Base-by-base conservation (phyloP, 2,888 invertebrate species). In the Amphipyra berbera region DNA sequence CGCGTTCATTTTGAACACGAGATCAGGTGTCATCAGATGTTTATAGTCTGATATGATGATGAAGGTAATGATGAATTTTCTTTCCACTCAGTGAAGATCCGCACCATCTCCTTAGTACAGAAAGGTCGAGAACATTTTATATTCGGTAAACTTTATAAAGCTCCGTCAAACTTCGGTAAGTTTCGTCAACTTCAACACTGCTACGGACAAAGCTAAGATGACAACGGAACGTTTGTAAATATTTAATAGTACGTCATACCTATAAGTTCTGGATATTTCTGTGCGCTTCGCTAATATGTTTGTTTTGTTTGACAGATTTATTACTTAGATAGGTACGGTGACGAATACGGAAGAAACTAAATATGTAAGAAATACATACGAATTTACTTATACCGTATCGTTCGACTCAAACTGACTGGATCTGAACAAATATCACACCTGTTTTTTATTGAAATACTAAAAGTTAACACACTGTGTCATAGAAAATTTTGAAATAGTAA, bases 241-340 rank as follows among this genome's bases (percentile, higher is more conserved):
- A 15, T 42, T 9, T 9, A 7, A 9, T 42, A 2, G 4, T 42
- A 10, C 14, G 14, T 42, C 15, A 9, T 15, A 44, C n/a, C n/a
- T n/a, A n/a, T n/a, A 45, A 0, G 2, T 30, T 45, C 0, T 0
- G 2, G 47, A 66, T 48, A 52, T 53, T 8, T 41, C 40, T 21
- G 58, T 57, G 30, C 30, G 7, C 14, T 21, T 21, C n/a, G 40
- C 8, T 10, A 35, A 21, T 21, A 21, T 21, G 3, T 21, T 21
- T 21, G 33, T 53, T 67, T 6, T 50, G 54, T 55, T 68, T 47
- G 42, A 42, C 8, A 8, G 46, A n/a, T n/a, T n/a, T 27, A 42
- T 55, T 54, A 38, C 61, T 40, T 68, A 27, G 21, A 6, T 15
- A n/a, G n/a, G n/a, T 15, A 6, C 12, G 13, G 40, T 9, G 14